These are phyloP conservation scores for Prunella himalayana DNA, from an alignment of 2,113 vertebrate genomes.

Conservation along the genomic window DNA sequence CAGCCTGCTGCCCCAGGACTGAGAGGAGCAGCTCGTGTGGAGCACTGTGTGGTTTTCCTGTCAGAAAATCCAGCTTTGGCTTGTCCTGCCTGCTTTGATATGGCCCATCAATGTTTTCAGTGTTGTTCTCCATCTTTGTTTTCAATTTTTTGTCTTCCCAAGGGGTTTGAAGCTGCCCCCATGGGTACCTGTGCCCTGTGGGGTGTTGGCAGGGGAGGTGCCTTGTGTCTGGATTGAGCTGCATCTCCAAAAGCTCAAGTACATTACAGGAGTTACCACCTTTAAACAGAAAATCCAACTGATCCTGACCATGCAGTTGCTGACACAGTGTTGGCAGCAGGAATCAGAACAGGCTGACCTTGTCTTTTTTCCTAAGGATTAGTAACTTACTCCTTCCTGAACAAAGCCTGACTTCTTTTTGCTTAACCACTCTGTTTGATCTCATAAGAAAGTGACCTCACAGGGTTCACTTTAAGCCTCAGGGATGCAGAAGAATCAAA, in stretches of 20 bases:
- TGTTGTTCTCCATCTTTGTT: neutral
- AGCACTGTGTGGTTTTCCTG: neutral
- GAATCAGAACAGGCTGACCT: neutral
- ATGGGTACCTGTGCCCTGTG: accelerated
- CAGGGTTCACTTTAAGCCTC: neutral
- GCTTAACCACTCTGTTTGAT: neutral
- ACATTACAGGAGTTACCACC: neutral
- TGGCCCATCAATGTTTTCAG: neutral
- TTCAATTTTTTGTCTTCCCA: neutral
- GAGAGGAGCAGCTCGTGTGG: neutral
- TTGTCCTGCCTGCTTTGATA: neutral
- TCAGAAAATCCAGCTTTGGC: neutral
- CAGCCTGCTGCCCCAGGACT: accelerated
- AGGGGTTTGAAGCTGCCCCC: neutral
- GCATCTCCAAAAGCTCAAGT: neutral
- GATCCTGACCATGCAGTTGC: neutral
- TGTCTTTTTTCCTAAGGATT: neutral
- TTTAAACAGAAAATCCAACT: neutral
- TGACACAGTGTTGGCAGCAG: neutral
- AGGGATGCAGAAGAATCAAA: neutral
- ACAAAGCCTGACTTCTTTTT: neutral
- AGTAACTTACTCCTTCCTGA: neutral
- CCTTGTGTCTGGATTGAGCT: neutral
- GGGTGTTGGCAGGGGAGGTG: neutral
- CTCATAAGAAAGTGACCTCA: neutral